These are phyloP conservation scores for Drosophila tani DNA, from an alignment of 1,140 invertebrate genomes.

Conservation along the genomic window DNA sequence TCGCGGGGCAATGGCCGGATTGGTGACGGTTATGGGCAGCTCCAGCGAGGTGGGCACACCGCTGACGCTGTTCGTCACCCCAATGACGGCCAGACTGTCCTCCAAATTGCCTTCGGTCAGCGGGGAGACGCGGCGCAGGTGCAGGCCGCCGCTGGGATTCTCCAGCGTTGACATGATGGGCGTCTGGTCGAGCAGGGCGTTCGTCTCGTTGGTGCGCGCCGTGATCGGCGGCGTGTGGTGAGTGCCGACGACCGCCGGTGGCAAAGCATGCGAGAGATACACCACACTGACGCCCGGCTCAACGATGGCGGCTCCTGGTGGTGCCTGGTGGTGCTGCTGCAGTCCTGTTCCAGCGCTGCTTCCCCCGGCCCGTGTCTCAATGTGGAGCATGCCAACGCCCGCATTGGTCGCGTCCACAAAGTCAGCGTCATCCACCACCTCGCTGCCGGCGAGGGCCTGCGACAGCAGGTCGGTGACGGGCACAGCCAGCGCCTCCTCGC, in stretches of 20 bases:
- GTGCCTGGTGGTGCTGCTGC: neutral
- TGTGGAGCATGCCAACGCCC: slow-evolving; percentile 62
- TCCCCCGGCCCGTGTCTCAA: slow-evolving; percentile 52
- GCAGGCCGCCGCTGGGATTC: slow-evolving; percentile 85
- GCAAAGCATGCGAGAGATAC: slow-evolving; percentile 30
- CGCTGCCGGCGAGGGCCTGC: slow-evolving; percentile 87
- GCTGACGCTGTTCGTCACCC: slow-evolving; percentile 85
- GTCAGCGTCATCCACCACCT: slow-evolving; percentile 39
- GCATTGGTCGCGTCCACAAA: slow-evolving; percentile 40
- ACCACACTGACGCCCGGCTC: slow-evolving; percentile 20
- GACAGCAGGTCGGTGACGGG: slow-evolving; percentile 88
- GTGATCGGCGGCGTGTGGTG: slow-evolving; percentile 70
- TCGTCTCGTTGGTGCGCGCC: slow-evolving; percentile 87
- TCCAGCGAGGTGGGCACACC: slow-evolving; percentile 88
- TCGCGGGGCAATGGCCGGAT: slow-evolving; percentile 87
- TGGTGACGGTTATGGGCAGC: slow-evolving; percentile 88
- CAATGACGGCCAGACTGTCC: slow-evolving; percentile 86
- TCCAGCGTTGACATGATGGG: slow-evolving; percentile 92
- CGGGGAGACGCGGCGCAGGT: slow-evolving; percentile 47
- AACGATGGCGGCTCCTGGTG: slow-evolving; percentile 1
- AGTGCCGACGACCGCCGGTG: slow-evolving; percentile 26
- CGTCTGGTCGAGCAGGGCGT: slow-evolving; percentile 89
- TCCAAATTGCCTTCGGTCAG: slow-evolving; percentile 84
- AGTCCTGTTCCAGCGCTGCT: neutral
- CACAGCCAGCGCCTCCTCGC: slow-evolving; percentile 10